These are phyloP conservation scores for Tauraco erythrolophus DNA, from an alignment of 2,113 vertebrate species.

Conservation along the genomic window DNA sequence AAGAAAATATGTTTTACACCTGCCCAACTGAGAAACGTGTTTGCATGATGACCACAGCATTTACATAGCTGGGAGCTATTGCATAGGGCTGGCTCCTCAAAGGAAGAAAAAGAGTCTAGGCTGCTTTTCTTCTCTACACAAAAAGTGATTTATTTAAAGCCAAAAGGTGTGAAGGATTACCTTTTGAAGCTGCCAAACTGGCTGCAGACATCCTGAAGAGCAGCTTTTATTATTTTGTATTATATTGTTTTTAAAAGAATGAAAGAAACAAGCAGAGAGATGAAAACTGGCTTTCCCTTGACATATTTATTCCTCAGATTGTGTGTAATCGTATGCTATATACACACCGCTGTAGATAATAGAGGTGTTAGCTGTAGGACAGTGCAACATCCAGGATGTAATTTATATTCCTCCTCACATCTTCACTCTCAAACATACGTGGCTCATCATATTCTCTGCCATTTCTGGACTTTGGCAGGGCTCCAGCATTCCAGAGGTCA, in stretches of 20 bases:
- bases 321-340: not conserved
- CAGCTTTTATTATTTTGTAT: not conserved
- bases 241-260: not conserved
- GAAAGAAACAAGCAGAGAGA: not conserved
- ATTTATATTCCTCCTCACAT: not conserved
- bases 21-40: not conserved
- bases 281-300: conserved; percentile 13
- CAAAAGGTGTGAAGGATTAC: conserved; percentile 41
- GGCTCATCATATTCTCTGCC: not conserved
- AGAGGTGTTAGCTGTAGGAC: not conserved
- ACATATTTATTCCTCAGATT: conserved; percentile 1
- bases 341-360: not conserved
- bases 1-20: not conserved
- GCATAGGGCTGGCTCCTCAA: not conserved
- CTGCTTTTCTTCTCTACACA: conserved; percentile 5
- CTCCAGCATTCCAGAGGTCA: not conserved
- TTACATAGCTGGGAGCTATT: not conserved
- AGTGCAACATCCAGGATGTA: not conserved
- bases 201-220: conserved; percentile 14
- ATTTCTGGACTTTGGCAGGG: not conserved
- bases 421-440: not conserved
- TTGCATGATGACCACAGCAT: not conserved
- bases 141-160: conserved; percentile 32
- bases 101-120: not conserved
- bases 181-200: conserved; percentile 22